A percentile compares a stretch with the other conserved stretches of the same genome.
Conservation (phyloP, 2,888 invertebrate genomes). For the Cheiracanthium punctorium region DNA sequence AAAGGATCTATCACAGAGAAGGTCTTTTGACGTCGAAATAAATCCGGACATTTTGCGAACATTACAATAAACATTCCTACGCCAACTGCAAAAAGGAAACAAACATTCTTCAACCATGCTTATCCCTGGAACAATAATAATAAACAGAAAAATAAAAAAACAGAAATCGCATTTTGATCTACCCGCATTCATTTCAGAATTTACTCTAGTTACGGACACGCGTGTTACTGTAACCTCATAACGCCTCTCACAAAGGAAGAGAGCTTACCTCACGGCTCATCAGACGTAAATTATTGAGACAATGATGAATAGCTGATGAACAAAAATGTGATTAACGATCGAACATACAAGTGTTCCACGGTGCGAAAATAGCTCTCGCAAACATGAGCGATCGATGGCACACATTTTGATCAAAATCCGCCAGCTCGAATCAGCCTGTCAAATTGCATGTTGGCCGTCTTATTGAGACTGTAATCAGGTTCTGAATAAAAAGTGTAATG, state of each 20-base stretch:
- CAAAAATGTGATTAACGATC: slow-evolving; percentile 45
- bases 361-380: not conserved
- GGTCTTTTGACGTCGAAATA: too few species aligned
- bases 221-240: not conserved
- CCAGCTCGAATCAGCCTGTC: not conserved
- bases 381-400: not conserved
- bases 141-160: too few species aligned
- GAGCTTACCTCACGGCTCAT: not conserved
- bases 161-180: too few species aligned
- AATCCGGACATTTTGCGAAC: too few species aligned
- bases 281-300: not conserved
- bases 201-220: too few species aligned
- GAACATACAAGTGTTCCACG: slow-evolving; percentile 22
- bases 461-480: not conserved
- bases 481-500: too few species aligned
- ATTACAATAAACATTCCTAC: too few species aligned
- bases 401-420: not conserved
- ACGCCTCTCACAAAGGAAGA: not conserved
- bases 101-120: too few species aligned
- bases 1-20: too few species aligned
- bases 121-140: too few species aligned
- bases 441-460: not conserved
- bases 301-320: slow-evolving; percentile 47
- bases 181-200: too few species aligned
- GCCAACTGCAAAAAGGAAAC: too few species aligned